Evolutionary conservation across 2,113 vertebrate species (phyloP).

Genomic region (Cebus imitator): DNA sequence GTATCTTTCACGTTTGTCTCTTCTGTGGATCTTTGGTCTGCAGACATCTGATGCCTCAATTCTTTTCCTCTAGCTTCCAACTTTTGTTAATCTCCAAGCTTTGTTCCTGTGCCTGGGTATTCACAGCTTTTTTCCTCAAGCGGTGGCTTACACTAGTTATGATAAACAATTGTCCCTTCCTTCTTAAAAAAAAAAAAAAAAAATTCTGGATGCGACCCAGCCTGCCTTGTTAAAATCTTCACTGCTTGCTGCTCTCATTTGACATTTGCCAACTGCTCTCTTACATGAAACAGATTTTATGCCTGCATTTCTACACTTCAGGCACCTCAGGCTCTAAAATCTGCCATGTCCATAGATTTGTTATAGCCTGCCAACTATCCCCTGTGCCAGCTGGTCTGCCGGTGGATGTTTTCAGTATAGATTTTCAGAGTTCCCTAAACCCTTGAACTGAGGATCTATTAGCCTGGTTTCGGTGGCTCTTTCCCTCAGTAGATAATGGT

Average conservation of each 20-base stretch:
- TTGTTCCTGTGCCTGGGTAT: neutral
- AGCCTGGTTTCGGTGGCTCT: neutral
- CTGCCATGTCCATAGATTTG: neutral
- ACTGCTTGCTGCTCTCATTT: neutral
- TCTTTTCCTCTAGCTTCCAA: neutral
- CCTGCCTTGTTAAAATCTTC: neutral
- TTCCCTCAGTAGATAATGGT: neutral
- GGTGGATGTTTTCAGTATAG: neutral
- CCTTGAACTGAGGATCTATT: neutral
- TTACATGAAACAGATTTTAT: slow-evolving; percentile 40
- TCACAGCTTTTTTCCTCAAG: neutral
- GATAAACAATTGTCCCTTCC: neutral
- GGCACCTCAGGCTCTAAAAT: neutral
- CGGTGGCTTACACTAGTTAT: neutral
- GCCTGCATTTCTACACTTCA: slow-evolving; percentile 21
- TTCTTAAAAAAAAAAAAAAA: neutral
- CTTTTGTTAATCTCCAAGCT: neutral
- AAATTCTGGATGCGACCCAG: neutral
- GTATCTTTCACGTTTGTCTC: neutral
- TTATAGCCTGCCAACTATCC: neutral
- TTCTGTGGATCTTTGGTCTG: neutral
- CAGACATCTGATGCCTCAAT: neutral
- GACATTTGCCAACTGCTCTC: slow-evolving; percentile 43
- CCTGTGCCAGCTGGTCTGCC: neutral
- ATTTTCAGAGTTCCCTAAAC: neutral